phyloP scores from a whole-genome alignment of 2,888 invertebrate genomes.

The Cryptocephalus moraei region DNA sequence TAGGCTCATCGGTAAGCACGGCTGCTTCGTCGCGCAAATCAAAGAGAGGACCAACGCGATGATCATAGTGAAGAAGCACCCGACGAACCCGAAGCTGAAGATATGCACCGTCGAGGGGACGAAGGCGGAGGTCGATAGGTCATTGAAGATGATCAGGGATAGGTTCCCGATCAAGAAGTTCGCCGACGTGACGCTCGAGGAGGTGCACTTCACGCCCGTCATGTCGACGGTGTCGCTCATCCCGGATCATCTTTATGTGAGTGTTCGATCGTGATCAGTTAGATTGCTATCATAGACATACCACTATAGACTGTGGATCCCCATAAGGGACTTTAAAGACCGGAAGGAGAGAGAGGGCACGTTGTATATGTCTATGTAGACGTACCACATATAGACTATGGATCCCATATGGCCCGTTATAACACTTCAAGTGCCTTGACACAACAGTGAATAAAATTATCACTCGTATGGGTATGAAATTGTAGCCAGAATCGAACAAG shows the following conservation, averaged over 20 bases:
- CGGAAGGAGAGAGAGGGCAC: too few relatives aligned
- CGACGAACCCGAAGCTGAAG: conserved; percentile 59
- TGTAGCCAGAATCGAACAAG: too few relatives aligned
- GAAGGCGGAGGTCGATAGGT: conserved; percentile 67
- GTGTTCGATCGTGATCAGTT: conserved; percentile 12
- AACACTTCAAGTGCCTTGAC: too few relatives aligned
- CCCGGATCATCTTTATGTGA: conserved; percentile 33
- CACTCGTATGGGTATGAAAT: too few relatives aligned
- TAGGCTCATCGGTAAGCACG: conserved; percentile 75
- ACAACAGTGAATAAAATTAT: too few relatives aligned
- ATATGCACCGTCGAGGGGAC: conserved; percentile 54
- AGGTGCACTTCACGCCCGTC: conserved; percentile 38
- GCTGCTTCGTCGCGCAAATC: conserved; percentile 70
- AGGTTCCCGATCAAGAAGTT: conserved; percentile 75
- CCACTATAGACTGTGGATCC: too few relatives aligned
- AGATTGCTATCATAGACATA: too few relatives aligned
- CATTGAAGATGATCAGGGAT: conserved; percentile 73
- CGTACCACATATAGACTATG: too few relatives aligned
- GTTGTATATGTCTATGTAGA: too few relatives aligned
- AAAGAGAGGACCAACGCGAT: conserved; percentile 69
- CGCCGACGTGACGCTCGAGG: conserved; percentile 66
- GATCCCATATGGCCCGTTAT: too few relatives aligned
- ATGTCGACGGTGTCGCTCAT: conserved; percentile 28
- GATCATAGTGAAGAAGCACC: conserved; percentile 70
- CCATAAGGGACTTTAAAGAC: too few relatives aligned